phyloP scores from a whole-genome alignment of 2,113 vertebrate species.

The Platysternon megacephalum region DNA sequence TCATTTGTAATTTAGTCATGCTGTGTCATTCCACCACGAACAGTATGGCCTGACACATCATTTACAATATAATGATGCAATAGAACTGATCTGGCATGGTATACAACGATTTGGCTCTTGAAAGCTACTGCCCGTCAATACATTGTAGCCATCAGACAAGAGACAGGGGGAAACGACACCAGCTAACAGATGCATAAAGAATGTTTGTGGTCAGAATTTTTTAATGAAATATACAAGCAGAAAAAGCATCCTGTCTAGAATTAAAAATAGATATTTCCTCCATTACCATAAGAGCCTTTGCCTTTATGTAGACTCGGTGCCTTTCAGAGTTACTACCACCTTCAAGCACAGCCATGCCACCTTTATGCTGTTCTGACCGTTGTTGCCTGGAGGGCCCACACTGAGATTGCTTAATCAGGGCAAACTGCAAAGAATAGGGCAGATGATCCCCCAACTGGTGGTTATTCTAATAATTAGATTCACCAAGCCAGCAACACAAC shows the following conservation, averaged over 20 bases:
- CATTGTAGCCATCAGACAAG: background rate
- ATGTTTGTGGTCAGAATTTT: background rate
- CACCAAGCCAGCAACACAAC: too few relatives aligned
- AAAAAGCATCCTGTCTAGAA: background rate
- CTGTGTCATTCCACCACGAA: background rate
- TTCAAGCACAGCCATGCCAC: background rate
- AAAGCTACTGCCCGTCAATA: background rate
- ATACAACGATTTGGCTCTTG: background rate
- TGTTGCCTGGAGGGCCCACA: too few relatives aligned
- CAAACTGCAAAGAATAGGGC: too few relatives aligned
- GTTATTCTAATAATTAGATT: too few relatives aligned
- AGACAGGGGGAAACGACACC: background rate
- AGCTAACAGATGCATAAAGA: background rate
- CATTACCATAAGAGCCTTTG: background rate
- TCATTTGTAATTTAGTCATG: background rate
- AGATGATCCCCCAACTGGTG: too few relatives aligned
- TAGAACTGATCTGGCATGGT: background rate
- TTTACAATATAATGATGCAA: background rate
- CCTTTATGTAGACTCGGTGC: background rate
- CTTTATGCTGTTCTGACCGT: background rate
- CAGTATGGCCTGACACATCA: accelerated
- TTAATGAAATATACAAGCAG: background rate
- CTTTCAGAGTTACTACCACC: background rate
- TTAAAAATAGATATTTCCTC: background rate
- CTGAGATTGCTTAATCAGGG: too few relatives aligned